Conservation (phyloP, 2,113 vertebrate species). For the Eolophus roseicapilla region DNA sequence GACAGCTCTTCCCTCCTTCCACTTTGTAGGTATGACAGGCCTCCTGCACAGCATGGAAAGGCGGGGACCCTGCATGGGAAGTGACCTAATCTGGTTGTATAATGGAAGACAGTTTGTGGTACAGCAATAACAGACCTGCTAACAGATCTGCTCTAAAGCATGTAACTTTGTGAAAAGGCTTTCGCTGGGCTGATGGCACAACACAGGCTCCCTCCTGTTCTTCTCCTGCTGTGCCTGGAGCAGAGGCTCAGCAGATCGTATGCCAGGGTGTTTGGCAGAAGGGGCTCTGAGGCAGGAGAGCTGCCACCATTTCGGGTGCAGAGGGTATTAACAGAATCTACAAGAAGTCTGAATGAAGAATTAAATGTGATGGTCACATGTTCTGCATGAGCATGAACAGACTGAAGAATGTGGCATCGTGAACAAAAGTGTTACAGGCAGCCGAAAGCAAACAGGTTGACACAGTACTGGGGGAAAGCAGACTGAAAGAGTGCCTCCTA, state of each 20-base stretch:
- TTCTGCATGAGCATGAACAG: not conserved
- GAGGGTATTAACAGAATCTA: not conserved
- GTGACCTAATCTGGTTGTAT: not conserved
- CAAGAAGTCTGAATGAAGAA: not conserved
- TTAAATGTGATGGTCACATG: accelerated
- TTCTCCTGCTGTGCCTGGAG: too few relatives aligned
- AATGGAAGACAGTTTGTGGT: not conserved
- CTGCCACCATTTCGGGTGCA: not conserved
- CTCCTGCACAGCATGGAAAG: not conserved
- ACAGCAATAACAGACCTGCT: not conserved
- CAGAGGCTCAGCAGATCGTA: not conserved
- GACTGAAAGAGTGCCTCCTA: not conserved
- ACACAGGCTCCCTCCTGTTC: not conserved
- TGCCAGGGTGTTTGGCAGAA: not conserved
- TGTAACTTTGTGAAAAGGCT: not conserved
- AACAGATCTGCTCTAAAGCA: not conserved
- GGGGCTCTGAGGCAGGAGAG: not conserved
- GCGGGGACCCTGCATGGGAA: not conserved
- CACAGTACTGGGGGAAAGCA: not conserved
- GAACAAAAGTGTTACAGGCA: not conserved
- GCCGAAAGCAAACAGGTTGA: not conserved
- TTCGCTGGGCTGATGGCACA: not conserved
- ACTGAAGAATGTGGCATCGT: not conserved
- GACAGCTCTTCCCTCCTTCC: not conserved
- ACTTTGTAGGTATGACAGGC: not conserved